phyloP scores from a whole-genome alignment of 1,140 invertebrate species.

The Oncopodura yosiiana region DNA sequence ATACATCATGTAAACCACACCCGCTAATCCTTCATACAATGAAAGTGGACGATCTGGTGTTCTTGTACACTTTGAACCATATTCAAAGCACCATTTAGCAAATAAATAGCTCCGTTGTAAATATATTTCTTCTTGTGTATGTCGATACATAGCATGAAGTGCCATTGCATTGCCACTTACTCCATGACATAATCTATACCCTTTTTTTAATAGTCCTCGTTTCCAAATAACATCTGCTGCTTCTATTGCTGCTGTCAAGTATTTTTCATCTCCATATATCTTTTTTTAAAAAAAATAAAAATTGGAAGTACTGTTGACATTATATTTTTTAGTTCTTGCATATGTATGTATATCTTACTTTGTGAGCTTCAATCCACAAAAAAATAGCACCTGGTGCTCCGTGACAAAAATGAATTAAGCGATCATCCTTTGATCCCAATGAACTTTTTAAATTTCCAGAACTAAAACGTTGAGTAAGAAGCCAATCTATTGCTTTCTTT shows the following conservation, averaged over 20 bases:
- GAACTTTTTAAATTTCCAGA: conserved; percentile 83
- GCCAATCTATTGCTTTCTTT: conserved; percentile 20
- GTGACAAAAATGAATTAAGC: conserved; percentile 90
- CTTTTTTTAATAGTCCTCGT: conserved; percentile 75
- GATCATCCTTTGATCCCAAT: conserved; percentile 53
- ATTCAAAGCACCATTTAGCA: conserved; percentile 70
- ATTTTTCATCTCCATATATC: conserved; percentile 62
- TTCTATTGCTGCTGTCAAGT: conserved; percentile 58
- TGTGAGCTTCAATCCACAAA: conserved; percentile 61
- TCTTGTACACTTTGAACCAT: conserved; percentile 48
- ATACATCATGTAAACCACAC: conserved; percentile 30
- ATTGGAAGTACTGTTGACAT: background rate
- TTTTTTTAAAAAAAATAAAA: conserved; percentile 38
- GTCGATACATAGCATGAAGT: conserved; percentile 69
- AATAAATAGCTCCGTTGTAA: conserved; percentile 69
- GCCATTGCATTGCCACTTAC: conserved; percentile 83
- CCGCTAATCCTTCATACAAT: conserved; percentile 64
- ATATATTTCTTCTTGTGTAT: conserved; percentile 44
- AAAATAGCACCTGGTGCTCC: conserved; percentile 79
- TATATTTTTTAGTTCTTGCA: background rate
- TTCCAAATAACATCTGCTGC: conserved; percentile 73
- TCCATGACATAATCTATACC: conserved; percentile 86
- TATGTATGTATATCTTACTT: conserved; percentile 53
- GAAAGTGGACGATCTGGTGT: conserved; percentile 69
- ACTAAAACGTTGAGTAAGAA: conserved; percentile 44